A percentile compares a stretch with the other conserved stretches of the same genome.
Evolutionary conservation across 2,888 invertebrate species (phyloP).

Genomic region (Quadriops clusia): DNA sequence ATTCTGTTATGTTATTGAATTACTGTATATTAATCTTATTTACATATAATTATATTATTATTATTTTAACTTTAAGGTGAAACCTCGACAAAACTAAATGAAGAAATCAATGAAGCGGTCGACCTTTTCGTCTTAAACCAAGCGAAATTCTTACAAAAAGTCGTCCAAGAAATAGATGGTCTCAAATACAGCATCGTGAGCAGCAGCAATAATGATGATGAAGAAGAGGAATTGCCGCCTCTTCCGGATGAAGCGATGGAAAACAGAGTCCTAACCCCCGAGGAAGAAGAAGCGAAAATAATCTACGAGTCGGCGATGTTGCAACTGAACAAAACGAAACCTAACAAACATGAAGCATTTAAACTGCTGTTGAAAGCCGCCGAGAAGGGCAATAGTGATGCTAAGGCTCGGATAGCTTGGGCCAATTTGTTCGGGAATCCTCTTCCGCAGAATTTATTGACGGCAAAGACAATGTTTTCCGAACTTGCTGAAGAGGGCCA

Average conservation of each 20-base stretch:
- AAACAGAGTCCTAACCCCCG: slow-evolving; percentile 43
- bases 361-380: slow-evolving; percentile 68
- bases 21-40: too few relatives aligned
- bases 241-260: slow-evolving; percentile 37
- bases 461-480: slow-evolving; percentile 39
- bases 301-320: slow-evolving; percentile 60
- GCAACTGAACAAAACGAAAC: slow-evolving; percentile 58
- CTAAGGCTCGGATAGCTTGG: slow-evolving; percentile 80
- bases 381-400: slow-evolving; percentile 65
- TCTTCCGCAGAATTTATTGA: slow-evolving; percentile 61
- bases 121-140: slow-evolving; percentile 30
- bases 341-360: slow-evolving; percentile 64
- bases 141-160: slow-evolving; percentile 36
- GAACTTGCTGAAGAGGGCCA: slow-evolving; percentile 64
- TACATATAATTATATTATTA: neutral
- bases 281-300: slow-evolving; percentile 61
- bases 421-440: slow-evolving; percentile 75
- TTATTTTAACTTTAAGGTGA: slow-evolving; percentile 9
- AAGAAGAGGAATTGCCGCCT: slow-evolving; percentile 41
- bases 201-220: slow-evolving; percentile 38
- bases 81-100: slow-evolving; percentile 11
- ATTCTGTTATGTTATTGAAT: too few relatives aligned
- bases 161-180: slow-evolving; percentile 34
- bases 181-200: slow-evolving; percentile 30
- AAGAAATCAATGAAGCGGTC: slow-evolving; percentile 23